Percentiles rank a stretch among this genome's conserved stretches.
phyloP scores from a whole-genome alignment of 35 echinoderm and acorn worm species.

The Ophioderma brevispina region DNA sequence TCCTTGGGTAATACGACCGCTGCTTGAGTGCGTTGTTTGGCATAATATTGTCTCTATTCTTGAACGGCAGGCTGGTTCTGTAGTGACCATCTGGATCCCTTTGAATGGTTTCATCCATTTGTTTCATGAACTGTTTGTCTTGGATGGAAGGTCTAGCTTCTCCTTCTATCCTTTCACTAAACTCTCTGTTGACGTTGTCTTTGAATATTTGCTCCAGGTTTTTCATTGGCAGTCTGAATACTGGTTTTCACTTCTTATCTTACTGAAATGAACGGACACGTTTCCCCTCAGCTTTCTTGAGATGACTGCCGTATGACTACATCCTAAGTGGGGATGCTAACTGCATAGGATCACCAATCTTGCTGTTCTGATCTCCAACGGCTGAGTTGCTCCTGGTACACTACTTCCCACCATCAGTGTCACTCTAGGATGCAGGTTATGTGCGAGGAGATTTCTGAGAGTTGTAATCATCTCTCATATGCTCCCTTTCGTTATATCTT shows the following conservation, averaged over 20 bases:
- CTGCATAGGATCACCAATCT: background rate
- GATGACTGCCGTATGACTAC: background rate
- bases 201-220: background rate
- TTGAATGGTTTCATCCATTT: background rate
- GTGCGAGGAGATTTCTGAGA: background rate
- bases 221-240: background rate
- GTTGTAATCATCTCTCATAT: background rate
- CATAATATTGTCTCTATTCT: background rate
- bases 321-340: background rate
- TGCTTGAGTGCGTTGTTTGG: conserved; percentile 19
- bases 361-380: background rate
- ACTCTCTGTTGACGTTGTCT: background rate
- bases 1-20: conserved; percentile 3
- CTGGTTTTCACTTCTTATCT: too few species aligned
- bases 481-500: background rate
- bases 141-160: background rate
- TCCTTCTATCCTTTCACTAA: background rate
- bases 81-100: background rate
- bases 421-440: background rate
- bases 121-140: background rate
- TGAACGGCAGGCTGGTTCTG: background rate
- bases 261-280: background rate
- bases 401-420: background rate
- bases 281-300: background rate
- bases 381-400: background rate